phyloP scores from a whole-genome alignment of 1,140 invertebrate species.

The Chironomus striatipennis region DNA sequence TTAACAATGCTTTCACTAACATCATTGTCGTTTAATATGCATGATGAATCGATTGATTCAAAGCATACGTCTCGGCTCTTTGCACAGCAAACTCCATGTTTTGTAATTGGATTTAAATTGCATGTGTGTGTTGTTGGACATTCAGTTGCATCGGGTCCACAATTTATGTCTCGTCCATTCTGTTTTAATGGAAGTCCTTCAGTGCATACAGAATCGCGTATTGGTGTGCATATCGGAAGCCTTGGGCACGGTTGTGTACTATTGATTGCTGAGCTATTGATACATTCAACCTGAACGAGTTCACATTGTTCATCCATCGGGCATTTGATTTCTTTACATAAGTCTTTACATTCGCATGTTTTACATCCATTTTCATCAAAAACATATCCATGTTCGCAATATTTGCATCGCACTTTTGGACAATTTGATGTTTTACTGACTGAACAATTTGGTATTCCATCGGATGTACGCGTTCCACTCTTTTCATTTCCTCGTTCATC shows the following conservation, averaged over 20 bases:
- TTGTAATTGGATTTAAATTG: slow-evolving; percentile 67
- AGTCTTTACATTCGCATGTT: slow-evolving; percentile 66
- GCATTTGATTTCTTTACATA: slow-evolving; percentile 63
- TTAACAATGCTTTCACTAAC: slow-evolving; percentile 46
- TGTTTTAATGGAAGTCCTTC: slow-evolving; percentile 52
- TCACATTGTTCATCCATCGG: slow-evolving; percentile 59
- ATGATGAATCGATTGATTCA: slow-evolving; percentile 55
- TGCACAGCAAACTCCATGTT: slow-evolving; percentile 72
- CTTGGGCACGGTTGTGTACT: slow-evolving; percentile 54
- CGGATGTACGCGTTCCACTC: slow-evolving; percentile 47
- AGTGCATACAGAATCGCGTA: slow-evolving; percentile 64
- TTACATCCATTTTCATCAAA: slow-evolving; percentile 62
- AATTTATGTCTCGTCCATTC: slow-evolving; percentile 51
- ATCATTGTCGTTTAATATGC: slow-evolving; percentile 39
- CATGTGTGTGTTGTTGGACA: slow-evolving; percentile 80
- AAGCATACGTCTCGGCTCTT: slow-evolving; percentile 80
- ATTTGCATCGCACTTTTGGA: slow-evolving; percentile 50
- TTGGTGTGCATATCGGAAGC: slow-evolving; percentile 66
- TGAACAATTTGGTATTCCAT: slow-evolving; percentile 37
- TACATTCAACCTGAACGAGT: slow-evolving; percentile 43
- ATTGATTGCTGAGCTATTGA: slow-evolving; percentile 34
- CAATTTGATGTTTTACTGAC: slow-evolving; percentile 47
- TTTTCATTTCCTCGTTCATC: slow-evolving; percentile 73
- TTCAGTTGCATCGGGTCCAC: slow-evolving; percentile 57
- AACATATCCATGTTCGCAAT: slow-evolving; percentile 58